Conservation (phyloP, 2,888 invertebrate genomes). For the Linnaemya tessellans region DNA sequence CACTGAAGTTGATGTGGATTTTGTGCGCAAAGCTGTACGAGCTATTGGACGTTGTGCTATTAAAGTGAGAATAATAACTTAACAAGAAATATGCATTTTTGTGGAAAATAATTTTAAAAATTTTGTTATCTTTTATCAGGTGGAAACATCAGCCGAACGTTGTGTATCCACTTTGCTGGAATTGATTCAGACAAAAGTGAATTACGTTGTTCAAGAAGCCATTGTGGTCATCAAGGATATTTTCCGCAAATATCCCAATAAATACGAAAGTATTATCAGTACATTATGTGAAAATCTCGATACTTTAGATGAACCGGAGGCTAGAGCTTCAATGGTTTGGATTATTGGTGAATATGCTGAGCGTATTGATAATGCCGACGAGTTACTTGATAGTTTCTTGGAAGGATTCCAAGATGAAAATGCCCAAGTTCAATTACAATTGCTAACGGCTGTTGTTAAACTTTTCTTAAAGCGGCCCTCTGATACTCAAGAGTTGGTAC, state of each 20-base stretch:
- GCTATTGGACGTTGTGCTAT: slow-evolving; percentile 99
- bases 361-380: slow-evolving; percentile 99
- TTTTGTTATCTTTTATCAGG: slow-evolving; percentile 76
- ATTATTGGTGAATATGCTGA: slow-evolving; percentile 99
- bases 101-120: neutral
- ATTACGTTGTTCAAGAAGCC: slow-evolving; percentile 99
- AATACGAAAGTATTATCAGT: slow-evolving; percentile 99
- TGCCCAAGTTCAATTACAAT: slow-evolving; percentile 97
- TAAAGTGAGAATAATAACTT: slow-evolving; percentile 85
- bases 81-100: neutral
- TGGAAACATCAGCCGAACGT: slow-evolving; percentile 98
- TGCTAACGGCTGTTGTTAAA: slow-evolving; percentile 99
- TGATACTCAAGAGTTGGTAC: slow-evolving; percentile 99
- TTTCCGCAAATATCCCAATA: slow-evolving; percentile 98
- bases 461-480: slow-evolving; percentile 98
- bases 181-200: slow-evolving; percentile 99
- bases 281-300: slow-evolving; percentile 99
- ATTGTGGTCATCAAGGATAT: slow-evolving; percentile 99
- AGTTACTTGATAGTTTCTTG: slow-evolving; percentile 97
- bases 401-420: slow-evolving; percentile 99
- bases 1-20: slow-evolving; percentile 99
- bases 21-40: slow-evolving; percentile 98
- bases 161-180: slow-evolving; percentile 99
- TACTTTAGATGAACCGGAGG: slow-evolving; percentile 99
- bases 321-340: slow-evolving; percentile 98